Evolutionary conservation across 2,113 vertebrate genomes (phyloP), one percentile per base, ranked within the genome.

Genomic region (Tyrannus savana): DNA sequence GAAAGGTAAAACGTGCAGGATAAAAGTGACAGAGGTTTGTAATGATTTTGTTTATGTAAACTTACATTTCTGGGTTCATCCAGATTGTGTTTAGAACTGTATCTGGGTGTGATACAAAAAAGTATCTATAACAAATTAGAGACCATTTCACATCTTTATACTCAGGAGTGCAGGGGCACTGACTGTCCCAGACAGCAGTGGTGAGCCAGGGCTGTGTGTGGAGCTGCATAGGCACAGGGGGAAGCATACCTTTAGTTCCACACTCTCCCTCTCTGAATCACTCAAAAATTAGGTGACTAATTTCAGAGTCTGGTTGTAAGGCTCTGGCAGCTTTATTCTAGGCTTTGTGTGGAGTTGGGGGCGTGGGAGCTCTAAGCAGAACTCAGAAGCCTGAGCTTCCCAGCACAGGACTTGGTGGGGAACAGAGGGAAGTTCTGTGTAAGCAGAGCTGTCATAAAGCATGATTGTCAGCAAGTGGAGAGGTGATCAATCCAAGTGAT

Each of bases 381-480:
- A 42, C 28, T 84, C 55, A 46, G 27, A 73, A 84, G 23, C 18
- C 23, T 63, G 55, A 77, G 47, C 10, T 50, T 67, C 23, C 44
- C 41, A 72, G 33, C 24, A 11, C 2, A 39, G 30, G 21, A 84
- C 3, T 27, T 87, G 47, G 11, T 56, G 49, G 14, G 52, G 44
- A 85, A 13, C 4, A 64, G n/a, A 60, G 49, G 30, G 47, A 56
- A 46, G 28, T 76, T 68, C 58, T 60, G 19, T 19, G 22, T 53
- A 18, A 49, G 44, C 49, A 64, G 62, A 64, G 25, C 47, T 81
- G 30, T 73, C 33, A 46, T 42, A 37, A 44, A 44, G 30, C 0
- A 0, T 0, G 2, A 41, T 72, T 64, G n/a, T 49, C 19, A 47
- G 30, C 0, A 0, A 44, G 13, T 53, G 46, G 37, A 60, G 66